A percentile compares a stretch with the other conserved stretches of the same genome.
These are phyloP conservation scores for Metaphire vulgaris DNA, from an alignment of 1,140 invertebrate species.

Conservation along the genomic window DNA sequence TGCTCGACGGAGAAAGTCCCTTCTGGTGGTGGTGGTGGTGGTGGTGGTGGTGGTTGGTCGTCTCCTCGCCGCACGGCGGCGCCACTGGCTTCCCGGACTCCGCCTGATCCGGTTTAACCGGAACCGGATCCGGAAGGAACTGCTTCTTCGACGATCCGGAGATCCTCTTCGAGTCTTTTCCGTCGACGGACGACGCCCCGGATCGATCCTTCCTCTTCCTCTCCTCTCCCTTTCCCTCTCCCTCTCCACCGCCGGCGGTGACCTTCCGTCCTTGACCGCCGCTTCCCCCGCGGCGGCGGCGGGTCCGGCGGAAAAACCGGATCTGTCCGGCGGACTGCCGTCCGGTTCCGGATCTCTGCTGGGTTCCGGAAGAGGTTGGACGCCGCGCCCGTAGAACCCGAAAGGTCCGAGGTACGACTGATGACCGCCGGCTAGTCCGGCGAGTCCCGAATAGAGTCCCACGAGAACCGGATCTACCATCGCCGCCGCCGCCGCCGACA, in stretches of 20 bases:
- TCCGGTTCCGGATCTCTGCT: too few relatives aligned
- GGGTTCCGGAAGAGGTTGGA: too few relatives aligned
- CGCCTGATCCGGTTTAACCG: neutral
- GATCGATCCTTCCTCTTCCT: neutral
- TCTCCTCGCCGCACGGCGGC: neutral
- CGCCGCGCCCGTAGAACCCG: neutral
- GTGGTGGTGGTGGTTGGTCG: too few relatives aligned
- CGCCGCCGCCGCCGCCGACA: too few relatives aligned
- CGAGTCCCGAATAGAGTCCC: neutral
- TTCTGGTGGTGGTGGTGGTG: neutral
- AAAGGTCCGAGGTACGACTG: neutral
- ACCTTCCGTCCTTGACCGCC: neutral
- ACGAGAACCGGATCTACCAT: neutral
- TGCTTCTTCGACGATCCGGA: neutral
- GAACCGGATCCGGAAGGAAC: neutral
- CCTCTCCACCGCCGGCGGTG: too few relatives aligned
- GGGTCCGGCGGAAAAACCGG: too few relatives aligned
- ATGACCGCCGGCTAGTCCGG: neutral
- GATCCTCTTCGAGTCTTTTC: neutral
- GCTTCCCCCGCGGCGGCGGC: too few relatives aligned
- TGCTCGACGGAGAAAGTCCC: neutral
- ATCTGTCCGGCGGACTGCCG: too few relatives aligned
- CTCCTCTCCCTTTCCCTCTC: too few relatives aligned
- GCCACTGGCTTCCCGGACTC: neutral
- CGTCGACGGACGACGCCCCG: too few relatives aligned